These are phyloP conservation scores for Heliopora coerulea DNA, from an alignment of 92 coral and sea anemone species.

Conservation along the genomic window DNA sequence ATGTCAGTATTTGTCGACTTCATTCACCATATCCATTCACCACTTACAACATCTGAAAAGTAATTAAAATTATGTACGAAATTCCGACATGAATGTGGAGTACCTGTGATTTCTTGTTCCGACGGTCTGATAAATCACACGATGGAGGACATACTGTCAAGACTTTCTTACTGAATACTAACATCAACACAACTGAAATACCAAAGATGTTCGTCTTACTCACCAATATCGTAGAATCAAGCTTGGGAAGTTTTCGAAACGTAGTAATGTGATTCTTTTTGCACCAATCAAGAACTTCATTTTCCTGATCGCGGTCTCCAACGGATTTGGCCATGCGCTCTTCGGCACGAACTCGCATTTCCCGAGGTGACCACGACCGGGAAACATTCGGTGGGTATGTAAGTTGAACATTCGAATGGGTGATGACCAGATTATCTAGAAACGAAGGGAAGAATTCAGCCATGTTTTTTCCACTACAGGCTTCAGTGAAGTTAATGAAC, in stretches of 20 bases:
- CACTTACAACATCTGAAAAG: too few species aligned
- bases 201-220: background rate
- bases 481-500: too few species aligned
- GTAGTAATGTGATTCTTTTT: constrained; percentile 68
- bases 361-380: constrained; percentile 47
- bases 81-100: too few species aligned
- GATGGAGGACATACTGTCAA: too few species aligned
- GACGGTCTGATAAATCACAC: too few species aligned
- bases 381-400: constrained; percentile 39
- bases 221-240: constrained; percentile 83
- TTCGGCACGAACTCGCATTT: constrained; percentile 41
- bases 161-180: too few species aligned
- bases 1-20: too few species aligned
- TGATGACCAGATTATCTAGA: constrained; percentile 26
- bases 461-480: too few species aligned
- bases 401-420: constrained; percentile 42
- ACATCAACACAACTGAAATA: too few species aligned
- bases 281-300: constrained; percentile 77
- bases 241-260: constrained; percentile 64
- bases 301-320: constrained; percentile 48
- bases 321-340: constrained; percentile 3
- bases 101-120: too few species aligned
- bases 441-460: background rate
- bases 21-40: too few species aligned
- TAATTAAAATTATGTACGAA: too few species aligned